Base-by-base conservation (phyloP, 2,888 invertebrate genomes). In the Hypolimnas misippus region DNA sequence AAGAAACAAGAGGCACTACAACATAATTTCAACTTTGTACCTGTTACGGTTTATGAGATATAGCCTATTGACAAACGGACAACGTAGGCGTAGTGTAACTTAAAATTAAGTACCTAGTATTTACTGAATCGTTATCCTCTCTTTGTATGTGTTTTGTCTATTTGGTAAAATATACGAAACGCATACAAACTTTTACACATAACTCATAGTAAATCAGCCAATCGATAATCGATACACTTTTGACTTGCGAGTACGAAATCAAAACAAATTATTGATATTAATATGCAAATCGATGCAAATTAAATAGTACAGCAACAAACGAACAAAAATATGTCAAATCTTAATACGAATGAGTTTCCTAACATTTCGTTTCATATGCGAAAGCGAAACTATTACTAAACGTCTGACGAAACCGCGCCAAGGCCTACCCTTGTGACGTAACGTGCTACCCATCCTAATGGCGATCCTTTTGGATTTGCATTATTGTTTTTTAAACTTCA, bases 261-360 rank as follows among this genome's bases (percentile, higher is more conserved):
- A 12, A 35, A 35, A 35, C 35, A 3, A 12, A 35, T 1, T 35
- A 38, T 33, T 33, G 8, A 33, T 6, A 12, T 33, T 2, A 7
- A 2, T 33, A 33, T 38, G 1, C 5, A 38, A 42, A 16, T 17
- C 3, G 52, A 52, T 58, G 16, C n/a, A 35, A 52, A 46, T 35
- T 2, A 19, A 7, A 33, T 31, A 40, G 50, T 17, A 25, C 8
- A 31, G 21, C 10, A 16, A 14, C 40, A 50, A 57, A 14, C n/a
- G 17, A 29, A 38, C 10, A 40, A 31, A 63, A 64, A 61, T 29
- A 21, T 54, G 50, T 61, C 49, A 40, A 61, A 57, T 64, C 53
- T 31, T 52, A 51, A 57, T 44, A 61, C 53, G 53, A 42, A 44
- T 51, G 14, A 40, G 63, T 76, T 74, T 73, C 75, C 70, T 73